Evolutionary conservation across 2,797 vertebrate species (phyloP).

Genomic region (Pelodytes ibericus): DNA sequence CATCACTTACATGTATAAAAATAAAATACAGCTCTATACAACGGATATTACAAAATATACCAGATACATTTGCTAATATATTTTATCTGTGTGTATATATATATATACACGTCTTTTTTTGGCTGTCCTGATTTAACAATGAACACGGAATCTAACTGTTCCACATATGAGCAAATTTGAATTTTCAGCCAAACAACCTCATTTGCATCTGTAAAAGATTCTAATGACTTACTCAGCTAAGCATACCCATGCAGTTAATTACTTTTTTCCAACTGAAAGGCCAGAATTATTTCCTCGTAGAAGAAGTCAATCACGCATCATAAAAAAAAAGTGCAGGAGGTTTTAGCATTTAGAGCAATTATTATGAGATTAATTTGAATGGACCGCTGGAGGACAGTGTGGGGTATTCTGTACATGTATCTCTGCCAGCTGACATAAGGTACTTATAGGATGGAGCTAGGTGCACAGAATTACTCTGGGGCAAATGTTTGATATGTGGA

Average conservation of each 20-base stretch:
- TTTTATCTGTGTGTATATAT: background rate
- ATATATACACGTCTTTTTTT: no score
- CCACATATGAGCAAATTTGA: slow-evolving; percentile 26
- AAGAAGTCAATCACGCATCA: slow-evolving; percentile 59
- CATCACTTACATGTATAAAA: no score
- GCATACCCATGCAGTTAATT: slow-evolving; percentile 71
- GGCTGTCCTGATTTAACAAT: no score
- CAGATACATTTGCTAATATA: background rate
- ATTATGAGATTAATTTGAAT: slow-evolving; percentile 67
- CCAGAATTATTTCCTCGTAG: slow-evolving; percentile 67
- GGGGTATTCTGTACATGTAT: background rate
- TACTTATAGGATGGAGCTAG: no score
- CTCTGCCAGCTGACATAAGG: no score
- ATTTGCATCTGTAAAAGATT: slow-evolving; percentile 71
- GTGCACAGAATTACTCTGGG: no score
- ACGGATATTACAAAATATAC: no score
- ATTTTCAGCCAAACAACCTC: slow-evolving; percentile 56
- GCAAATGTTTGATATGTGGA: no score
- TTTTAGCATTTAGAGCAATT: slow-evolving; percentile 61
- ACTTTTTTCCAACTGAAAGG: slow-evolving; percentile 70
- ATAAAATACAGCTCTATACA: no score
- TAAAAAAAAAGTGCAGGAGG: slow-evolving; percentile 54
- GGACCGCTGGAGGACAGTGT: slow-evolving; percentile 51
- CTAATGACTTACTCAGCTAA: slow-evolving; percentile 73
- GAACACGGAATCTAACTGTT: no score